Percentiles rank a stretch among this genome's conserved stretches.
Conservation (phyloP, 37 sponge, comb jelly and placozoan species). For the Haliclona indistincta region DNA sequence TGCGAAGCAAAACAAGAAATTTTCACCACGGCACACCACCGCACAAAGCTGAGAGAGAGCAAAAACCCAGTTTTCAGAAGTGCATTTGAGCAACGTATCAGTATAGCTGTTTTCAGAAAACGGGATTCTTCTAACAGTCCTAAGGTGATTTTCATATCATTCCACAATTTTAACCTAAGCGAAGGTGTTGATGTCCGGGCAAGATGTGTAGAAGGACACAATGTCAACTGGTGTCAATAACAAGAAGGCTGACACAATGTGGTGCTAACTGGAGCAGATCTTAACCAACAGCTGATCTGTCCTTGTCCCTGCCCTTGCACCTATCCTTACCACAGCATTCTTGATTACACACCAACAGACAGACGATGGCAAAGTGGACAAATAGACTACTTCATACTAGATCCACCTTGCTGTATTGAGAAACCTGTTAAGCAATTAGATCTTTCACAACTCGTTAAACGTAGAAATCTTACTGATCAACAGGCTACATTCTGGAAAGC, state of each 20-base stretch:
- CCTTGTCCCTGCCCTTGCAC: no score
- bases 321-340: no score
- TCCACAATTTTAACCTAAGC: constrained; percentile 5
- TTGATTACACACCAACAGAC: not conserved
- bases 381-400: constrained; percentile 9
- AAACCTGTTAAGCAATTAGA: no score
- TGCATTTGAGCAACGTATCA: not conserved
- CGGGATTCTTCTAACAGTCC: not conserved
- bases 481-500: no score
- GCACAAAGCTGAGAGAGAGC: no score
- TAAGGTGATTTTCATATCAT: not conserved
- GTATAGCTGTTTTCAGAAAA: not conserved
- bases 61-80: not conserved
- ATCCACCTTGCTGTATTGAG: no score
- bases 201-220: not conserved
- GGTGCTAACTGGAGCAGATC: constrained; percentile 1
- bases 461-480: no score
- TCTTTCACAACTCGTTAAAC: no score
- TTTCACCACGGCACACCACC: no score
- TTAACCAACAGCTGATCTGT: not conserved
- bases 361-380: not conserved
- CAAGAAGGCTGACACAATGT: not conserved
- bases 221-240: not conserved
- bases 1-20: no score
- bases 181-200: not conserved